Evolutionary conservation across 2,113 vertebrate species (phyloP).

Genomic region (Corapipo altera): DNA sequence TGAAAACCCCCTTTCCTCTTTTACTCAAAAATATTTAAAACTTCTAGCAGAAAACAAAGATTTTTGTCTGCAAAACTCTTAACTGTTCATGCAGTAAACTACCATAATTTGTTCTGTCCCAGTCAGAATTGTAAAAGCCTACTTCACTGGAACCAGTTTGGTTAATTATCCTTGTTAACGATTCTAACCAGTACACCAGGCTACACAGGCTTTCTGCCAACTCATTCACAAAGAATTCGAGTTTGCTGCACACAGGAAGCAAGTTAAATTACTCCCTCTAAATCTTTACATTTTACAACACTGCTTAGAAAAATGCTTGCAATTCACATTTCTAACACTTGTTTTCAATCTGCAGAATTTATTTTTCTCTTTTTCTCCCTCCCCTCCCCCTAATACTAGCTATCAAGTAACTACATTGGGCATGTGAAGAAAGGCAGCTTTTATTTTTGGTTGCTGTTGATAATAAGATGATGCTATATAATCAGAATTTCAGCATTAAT

Average conservation of each 20-base stretch:
- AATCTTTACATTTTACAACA: neutral
- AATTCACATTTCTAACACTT: neutral
- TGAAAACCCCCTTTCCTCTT: accelerated
- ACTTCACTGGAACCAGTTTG: neutral
- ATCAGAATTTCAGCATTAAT: neutral
- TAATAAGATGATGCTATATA: neutral
- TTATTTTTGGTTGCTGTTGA: neutral
- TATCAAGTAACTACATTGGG: neutral
- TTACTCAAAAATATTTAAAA: neutral
- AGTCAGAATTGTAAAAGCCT: neutral
- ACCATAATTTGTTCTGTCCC: neutral
- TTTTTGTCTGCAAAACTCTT: neutral
- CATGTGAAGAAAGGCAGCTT: neutral
- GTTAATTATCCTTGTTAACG: neutral
- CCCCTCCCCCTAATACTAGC: neutral
- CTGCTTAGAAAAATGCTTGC: neutral
- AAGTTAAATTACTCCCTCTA: neutral
- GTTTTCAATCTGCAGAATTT: neutral
- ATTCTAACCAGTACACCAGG: neutral
- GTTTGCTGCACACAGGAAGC: neutral
- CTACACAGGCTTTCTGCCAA: neutral
- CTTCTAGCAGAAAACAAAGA: neutral
- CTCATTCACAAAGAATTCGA: neutral
- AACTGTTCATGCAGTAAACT: neutral
- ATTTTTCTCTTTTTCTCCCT: accelerated